Conservation (phyloP, 2,888 invertebrate genomes). For the Argyra leucocephala region DNA sequence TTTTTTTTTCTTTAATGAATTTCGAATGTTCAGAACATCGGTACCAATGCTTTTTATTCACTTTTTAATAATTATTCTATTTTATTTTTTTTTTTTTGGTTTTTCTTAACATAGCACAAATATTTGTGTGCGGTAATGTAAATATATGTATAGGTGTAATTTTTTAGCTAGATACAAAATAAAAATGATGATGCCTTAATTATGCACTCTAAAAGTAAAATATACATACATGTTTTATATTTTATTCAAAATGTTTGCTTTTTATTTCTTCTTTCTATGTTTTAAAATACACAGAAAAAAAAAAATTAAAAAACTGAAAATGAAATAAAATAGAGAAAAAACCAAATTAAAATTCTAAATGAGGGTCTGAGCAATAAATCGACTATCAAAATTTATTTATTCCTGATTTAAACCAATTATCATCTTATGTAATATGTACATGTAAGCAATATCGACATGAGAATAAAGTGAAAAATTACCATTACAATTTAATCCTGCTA, state of each 20-base stretch:
- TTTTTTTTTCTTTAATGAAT: neutral
- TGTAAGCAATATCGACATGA: too few relatives aligned
- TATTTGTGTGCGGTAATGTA: neutral
- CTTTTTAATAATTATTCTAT: neutral
- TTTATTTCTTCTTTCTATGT: neutral
- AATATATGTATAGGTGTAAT: neutral
- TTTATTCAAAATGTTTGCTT: conserved; percentile 1
- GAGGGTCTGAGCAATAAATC: too few relatives aligned
- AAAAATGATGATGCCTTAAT: neutral
- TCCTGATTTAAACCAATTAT: too few relatives aligned
- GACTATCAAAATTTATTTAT: too few relatives aligned
- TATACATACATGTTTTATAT: conserved; percentile 2
- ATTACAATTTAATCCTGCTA: too few relatives aligned
- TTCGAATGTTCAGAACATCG: neutral
- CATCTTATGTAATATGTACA: too few relatives aligned
- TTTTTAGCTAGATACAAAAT: neutral
- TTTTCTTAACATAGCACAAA: neutral
- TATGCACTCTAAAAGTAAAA: conserved; percentile 6
- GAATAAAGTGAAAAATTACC: too few relatives aligned
- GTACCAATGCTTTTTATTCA: neutral
- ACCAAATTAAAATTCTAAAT: too few relatives aligned
- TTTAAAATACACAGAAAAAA: neutral
- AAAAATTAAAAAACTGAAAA: neutral
- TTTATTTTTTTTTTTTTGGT: too few relatives aligned
- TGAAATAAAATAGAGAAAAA: neutral